These are phyloP conservation scores for Connochaetes taurinus DNA, from an alignment of 2,113 vertebrate species.

Conservation along the genomic window DNA sequence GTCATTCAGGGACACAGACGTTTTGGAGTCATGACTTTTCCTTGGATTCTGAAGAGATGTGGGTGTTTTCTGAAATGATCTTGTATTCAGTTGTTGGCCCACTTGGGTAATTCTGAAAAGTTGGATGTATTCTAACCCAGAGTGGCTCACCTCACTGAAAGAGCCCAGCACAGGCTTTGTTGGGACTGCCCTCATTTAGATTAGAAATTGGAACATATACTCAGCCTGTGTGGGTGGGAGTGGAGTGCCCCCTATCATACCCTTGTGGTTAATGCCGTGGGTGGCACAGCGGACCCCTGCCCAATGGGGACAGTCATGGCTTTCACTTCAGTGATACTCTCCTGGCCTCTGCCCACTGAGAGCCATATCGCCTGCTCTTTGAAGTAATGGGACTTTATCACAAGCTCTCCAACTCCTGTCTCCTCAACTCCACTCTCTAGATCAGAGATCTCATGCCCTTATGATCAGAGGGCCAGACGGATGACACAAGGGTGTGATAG, in stretches of 20 bases:
- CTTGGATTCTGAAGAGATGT: neutral
- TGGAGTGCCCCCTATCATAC: too few species aligned
- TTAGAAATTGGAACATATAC: neutral
- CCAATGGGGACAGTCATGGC: neutral
- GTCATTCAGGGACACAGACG: neutral
- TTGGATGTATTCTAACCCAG: neutral
- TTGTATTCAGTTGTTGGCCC: neutral
- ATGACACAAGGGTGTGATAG: neutral
- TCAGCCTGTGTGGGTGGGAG: neutral
- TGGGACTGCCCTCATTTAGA: neutral
- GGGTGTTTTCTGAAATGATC: neutral
- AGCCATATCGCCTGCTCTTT: neutral
- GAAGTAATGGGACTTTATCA: neutral
- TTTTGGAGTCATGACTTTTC: neutral
- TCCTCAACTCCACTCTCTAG: neutral
- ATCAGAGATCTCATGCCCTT: neutral
- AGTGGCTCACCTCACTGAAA: neutral
- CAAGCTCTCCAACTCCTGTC: neutral
- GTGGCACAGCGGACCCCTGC: too few species aligned
- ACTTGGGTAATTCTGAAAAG: neutral
- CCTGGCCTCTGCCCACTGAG: neutral
- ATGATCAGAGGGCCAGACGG: neutral
- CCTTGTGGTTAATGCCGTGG: neutral
- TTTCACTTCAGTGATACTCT: neutral
- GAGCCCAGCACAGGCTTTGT: neutral